Conservation (phyloP, 2,113 vertebrate genomes). For the Heteronetta atricapilla region DNA sequence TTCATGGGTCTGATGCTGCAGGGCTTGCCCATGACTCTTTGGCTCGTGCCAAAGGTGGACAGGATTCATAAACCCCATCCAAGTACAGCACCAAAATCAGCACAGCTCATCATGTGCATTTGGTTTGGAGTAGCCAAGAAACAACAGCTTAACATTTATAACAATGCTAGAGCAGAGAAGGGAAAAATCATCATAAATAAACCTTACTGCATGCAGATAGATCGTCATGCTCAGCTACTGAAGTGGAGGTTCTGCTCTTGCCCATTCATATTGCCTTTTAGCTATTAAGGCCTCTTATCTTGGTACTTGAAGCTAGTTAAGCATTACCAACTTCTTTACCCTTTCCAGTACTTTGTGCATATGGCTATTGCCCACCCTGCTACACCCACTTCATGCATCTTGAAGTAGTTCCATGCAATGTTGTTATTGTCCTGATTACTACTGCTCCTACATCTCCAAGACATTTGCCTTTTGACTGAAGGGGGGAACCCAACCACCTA, state of each 20-base stretch:
- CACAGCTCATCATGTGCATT: not conserved
- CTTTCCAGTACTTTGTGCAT: accelerated
- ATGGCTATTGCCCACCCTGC: not conserved
- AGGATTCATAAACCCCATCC: not conserved
- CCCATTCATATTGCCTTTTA: not conserved
- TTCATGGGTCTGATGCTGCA: not conserved
- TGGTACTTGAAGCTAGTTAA: not conserved
- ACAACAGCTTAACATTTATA: not conserved
- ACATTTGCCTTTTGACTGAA: not conserved
- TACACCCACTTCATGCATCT: not conserved
- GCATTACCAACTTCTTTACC: not conserved
- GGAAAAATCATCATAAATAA: not conserved
- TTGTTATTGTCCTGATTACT: not conserved
- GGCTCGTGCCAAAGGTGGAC: not conserved
- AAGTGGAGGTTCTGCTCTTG: not conserved
- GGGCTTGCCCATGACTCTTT: not conserved
- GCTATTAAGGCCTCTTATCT: not conserved
- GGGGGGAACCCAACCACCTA: not conserved
- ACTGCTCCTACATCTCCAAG: not conserved
- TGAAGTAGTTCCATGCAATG: not conserved
- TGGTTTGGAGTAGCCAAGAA: not conserved
- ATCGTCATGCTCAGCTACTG: not conserved
- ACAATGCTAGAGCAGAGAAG: not conserved
- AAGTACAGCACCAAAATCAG: not conserved
- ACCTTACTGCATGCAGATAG: not conserved